Percentiles rank a stretch among this genome's conserved stretches.
Conservation (phyloP, 2,888 invertebrate species). For the Conops quadrifasciatus region DNA sequence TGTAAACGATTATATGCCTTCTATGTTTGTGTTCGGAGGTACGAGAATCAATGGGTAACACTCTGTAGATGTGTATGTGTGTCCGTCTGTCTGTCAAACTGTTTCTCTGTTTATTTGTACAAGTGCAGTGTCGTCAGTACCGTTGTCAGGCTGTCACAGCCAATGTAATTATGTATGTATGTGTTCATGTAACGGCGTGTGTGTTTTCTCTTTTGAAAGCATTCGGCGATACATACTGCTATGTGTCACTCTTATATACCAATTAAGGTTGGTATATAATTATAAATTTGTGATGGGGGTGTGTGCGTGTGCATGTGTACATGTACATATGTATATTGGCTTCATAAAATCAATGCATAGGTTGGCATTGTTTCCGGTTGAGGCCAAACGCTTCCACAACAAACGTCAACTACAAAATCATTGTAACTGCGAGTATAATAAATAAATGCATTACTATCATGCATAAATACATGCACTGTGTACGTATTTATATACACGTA, state of each 20-base stretch:
- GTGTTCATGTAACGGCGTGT: not conserved
- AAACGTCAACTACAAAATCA: conserved; percentile 9
- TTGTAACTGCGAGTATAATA: not conserved
- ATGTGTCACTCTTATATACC: not conserved
- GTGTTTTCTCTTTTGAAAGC: not conserved
- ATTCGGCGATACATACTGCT: too few species aligned
- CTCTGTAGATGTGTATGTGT: conserved; percentile 5
- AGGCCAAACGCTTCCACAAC: not conserved
- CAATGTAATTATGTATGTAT: not conserved
- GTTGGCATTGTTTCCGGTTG: conserved; percentile 25
- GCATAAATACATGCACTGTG: not conserved
- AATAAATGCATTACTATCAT: conserved; percentile 8
- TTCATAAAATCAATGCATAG: conserved; percentile 4
- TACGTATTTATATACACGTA: too few species aligned
- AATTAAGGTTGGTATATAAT: not conserved
- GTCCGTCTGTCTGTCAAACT: not conserved
- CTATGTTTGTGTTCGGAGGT: not conserved
- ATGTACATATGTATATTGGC: conserved; percentile 3
- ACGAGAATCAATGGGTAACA: conserved; percentile 23
- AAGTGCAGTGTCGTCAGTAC: not conserved
- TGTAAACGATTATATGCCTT: not conserved
- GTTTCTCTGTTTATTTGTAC: not conserved
- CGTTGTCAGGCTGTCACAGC: not conserved
- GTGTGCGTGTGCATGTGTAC: not conserved
- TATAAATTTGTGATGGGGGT: not conserved